Evolutionary conservation across 2,888 invertebrate species (phyloP).

Genomic region (Heteropelma amictum): DNA sequence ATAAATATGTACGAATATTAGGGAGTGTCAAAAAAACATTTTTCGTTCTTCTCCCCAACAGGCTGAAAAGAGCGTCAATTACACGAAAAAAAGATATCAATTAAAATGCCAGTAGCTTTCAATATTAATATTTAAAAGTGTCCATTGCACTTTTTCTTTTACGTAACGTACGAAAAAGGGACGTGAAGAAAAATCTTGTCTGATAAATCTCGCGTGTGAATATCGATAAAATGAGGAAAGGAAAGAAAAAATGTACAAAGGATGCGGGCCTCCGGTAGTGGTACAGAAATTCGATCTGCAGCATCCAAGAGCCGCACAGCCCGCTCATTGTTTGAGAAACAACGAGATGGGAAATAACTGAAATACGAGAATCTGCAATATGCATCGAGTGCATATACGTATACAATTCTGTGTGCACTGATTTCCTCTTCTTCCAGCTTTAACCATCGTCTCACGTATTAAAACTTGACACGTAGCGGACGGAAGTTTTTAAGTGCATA

Average conservation of each 20-base stretch:
- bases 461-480: constrained; percentile 1
- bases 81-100: not conserved
- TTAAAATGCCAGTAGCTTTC: too few species aligned
- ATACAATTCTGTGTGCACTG: not conserved
- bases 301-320: not conserved
- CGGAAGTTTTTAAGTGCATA: not conserved
- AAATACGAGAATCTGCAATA: constrained; percentile 35
- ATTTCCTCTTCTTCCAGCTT: constrained; percentile 5
- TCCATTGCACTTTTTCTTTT: too few species aligned
- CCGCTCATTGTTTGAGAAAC: constrained; percentile 47
- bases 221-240: not conserved
- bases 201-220: not conserved
- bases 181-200: not conserved
- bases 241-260: not conserved
- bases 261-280: constrained; percentile 51
- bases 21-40: not conserved
- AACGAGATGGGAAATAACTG: constrained; percentile 33
- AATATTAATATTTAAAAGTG: too few species aligned
- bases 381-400: not conserved
- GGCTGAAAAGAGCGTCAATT: not conserved
- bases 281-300: constrained; percentile 10
- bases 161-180: too few species aligned
- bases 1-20: not conserved
- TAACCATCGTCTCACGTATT: not conserved
- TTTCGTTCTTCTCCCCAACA: not conserved